Conservation (phyloP, 2,888 invertebrate genomes). For the Stenodema calcarata region DNA sequence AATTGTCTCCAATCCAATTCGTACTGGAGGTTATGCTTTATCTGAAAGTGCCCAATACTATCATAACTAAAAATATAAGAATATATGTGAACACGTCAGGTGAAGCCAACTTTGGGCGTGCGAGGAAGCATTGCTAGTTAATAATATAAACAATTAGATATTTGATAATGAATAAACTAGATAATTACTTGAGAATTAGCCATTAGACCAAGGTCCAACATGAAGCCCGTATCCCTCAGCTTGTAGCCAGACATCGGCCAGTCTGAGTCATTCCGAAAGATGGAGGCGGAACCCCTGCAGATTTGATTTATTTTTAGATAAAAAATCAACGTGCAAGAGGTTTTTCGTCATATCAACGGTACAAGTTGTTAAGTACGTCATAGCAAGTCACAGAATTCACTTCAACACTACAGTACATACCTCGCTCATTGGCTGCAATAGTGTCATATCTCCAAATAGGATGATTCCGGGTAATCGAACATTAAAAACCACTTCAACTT, state of each 20-base stretch:
- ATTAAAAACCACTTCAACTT: too few relatives aligned
- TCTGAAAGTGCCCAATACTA: conserved; percentile 62
- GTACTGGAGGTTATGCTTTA: conserved; percentile 86
- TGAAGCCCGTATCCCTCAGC: conserved; percentile 77
- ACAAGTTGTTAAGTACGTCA: neutral
- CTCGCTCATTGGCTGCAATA: too few relatives aligned
- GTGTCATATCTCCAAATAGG: too few relatives aligned
- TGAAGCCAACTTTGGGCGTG: too few relatives aligned
- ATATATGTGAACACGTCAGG: too few relatives aligned
- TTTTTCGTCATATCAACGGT: neutral
- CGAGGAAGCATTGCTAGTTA: too few relatives aligned
- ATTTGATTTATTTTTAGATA: neutral
- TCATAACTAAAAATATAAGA: too few relatives aligned
- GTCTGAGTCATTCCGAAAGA: conserved; percentile 79
- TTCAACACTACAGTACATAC: too few relatives aligned
- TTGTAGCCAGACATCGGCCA: conserved; percentile 84
- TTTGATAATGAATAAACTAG: neutral
- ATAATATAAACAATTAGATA: neutral
- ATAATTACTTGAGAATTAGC: conserved; percentile 16
- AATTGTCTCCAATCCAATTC: conserved; percentile 85
- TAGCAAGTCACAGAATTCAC: neutral
- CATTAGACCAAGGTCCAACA: conserved; percentile 74
- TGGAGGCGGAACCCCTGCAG: conserved; percentile 64
- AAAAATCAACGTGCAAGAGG: too few relatives aligned
- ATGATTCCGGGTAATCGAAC: too few relatives aligned